These are phyloP conservation scores for Chironomus riparius DNA, from an alignment of 2,888 invertebrate genomes.

Conservation along the genomic window DNA sequence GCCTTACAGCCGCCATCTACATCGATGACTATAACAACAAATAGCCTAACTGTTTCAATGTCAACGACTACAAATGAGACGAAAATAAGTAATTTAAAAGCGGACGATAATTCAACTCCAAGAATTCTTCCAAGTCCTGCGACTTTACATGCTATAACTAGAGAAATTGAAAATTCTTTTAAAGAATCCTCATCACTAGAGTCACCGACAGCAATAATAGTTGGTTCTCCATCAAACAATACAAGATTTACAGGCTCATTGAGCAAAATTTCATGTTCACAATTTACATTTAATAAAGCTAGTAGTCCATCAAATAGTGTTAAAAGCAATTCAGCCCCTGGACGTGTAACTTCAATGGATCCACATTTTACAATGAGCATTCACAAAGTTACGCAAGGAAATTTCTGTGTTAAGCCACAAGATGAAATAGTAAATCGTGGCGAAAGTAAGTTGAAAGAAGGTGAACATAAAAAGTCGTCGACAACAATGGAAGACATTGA, in stretches of 20 bases:
- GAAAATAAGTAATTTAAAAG: constrained; percentile 35
- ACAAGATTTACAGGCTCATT: constrained; percentile 20
- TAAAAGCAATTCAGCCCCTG: constrained; percentile 43
- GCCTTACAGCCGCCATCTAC: not conserved
- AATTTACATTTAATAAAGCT: constrained; percentile 33
- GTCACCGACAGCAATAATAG: constrained; percentile 29
- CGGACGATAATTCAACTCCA: constrained; percentile 32
- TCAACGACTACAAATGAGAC: constrained; percentile 36
- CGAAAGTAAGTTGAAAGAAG: constrained; percentile 44
- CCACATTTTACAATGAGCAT: constrained; percentile 42
- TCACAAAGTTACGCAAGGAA: constrained; percentile 47
- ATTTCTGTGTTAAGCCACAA: constrained; percentile 52
- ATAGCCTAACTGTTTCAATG: constrained; percentile 33
- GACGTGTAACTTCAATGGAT: constrained; percentile 43
- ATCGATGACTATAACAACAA: constrained; percentile 2
- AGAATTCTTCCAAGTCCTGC: constrained; percentile 61
- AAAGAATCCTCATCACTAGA: constrained; percentile 44
- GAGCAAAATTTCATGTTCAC: constrained; percentile 11
- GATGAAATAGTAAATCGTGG: constrained; percentile 61
- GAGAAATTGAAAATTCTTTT: constrained; percentile 71
- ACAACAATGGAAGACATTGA: constrained; percentile 48
- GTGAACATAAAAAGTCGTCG: not conserved
- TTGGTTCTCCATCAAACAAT: constrained; percentile 27
- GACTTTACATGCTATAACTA: constrained; percentile 66
- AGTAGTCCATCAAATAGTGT: constrained; percentile 42